phyloP scores from a whole-genome alignment of 2,888 invertebrate genomes.

The Cordilura impudica region DNA sequence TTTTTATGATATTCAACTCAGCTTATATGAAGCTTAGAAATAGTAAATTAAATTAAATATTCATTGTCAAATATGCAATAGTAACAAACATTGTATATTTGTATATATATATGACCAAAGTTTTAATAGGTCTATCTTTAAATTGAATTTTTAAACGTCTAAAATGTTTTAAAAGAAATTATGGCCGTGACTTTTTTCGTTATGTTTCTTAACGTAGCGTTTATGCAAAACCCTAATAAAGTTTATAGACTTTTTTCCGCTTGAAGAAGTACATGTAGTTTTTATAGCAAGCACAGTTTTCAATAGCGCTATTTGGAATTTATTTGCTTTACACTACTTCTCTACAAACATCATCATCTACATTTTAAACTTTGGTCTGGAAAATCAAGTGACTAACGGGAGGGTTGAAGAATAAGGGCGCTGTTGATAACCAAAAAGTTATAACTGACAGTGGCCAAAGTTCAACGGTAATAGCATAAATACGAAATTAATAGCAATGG shows the following conservation, averaged over 20 bases:
- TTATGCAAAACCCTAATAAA: conserved; percentile 13
- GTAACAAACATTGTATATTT: too few species aligned
- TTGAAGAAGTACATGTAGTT: conserved; percentile 37
- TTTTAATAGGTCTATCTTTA: neutral
- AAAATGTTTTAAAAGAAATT: conserved; percentile 6
- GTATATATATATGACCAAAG: too few species aligned
- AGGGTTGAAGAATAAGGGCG: neutral
- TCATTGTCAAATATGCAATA: too few species aligned
- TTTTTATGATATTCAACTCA: too few species aligned
- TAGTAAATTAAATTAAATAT: too few species aligned
- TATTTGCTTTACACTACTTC: neutral
- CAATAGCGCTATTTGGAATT: neutral
- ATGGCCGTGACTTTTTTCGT: conserved; percentile 17
- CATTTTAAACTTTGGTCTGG: neutral
- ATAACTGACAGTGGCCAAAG: conserved; percentile 39
- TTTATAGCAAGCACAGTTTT: conserved; percentile 35
- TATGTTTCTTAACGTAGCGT: too few species aligned
- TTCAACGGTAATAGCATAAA: conserved; percentile 57
- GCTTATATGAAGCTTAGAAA: too few species aligned
- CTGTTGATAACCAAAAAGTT: conserved; percentile 31
- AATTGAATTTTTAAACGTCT: conserved; percentile 36
- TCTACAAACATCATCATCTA: neutral
- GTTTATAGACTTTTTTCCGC: conserved; percentile 45
- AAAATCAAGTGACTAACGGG: neutral
- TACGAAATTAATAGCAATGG: conserved; percentile 54